These are phyloP conservation scores for Drosophila bifasciata DNA, from an alignment of 1,140 invertebrate species.

Conservation along the genomic window DNA sequence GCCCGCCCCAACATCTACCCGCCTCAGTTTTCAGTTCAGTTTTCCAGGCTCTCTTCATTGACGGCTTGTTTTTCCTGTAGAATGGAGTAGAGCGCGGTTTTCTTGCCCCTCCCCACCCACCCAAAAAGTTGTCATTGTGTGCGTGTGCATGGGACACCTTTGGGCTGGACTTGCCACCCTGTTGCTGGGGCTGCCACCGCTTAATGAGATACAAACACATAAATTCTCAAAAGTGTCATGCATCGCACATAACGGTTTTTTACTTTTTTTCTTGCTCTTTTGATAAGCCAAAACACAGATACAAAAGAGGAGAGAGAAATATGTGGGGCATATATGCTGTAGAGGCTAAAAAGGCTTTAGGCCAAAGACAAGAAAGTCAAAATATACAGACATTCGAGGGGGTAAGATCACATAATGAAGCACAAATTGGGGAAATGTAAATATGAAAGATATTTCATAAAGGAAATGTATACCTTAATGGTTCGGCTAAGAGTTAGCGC, in stretches of 20 bases:
- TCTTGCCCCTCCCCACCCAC: slow-evolving; percentile 42
- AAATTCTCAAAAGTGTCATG: slow-evolving; percentile 83
- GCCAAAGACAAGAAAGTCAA: slow-evolving; percentile 37
- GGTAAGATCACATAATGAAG: slow-evolving; percentile 5
- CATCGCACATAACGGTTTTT: slow-evolving; percentile 74
- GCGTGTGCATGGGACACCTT: slow-evolving; percentile 29
- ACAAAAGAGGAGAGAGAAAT: slow-evolving; percentile 10
- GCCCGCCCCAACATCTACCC: slow-evolving; percentile 5
- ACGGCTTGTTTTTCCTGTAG: slow-evolving; percentile 35
- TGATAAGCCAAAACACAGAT: slow-evolving; percentile 69
- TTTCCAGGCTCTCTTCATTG: slow-evolving; percentile 54
- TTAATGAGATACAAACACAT: slow-evolving; percentile 84
- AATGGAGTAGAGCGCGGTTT: slow-evolving; percentile 4
- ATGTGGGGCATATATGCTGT: background rate
- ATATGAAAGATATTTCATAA: background rate
- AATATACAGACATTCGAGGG: background rate
- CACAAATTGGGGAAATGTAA: too few species aligned
- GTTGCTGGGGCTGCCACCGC: slow-evolving; percentile 34
- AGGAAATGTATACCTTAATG: too few species aligned
- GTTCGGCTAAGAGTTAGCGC: too few species aligned
- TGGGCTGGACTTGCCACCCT: slow-evolving; percentile 10
- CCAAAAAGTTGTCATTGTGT: slow-evolving; percentile 16
- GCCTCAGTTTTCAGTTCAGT: slow-evolving; percentile 41
- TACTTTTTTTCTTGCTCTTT: slow-evolving; percentile 72
- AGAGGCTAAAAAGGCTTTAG: slow-evolving; percentile 5